These are phyloP conservation scores for Mugil cephalus DNA, from an alignment of 2,113 vertebrate genomes.

Conservation along the genomic window DNA sequence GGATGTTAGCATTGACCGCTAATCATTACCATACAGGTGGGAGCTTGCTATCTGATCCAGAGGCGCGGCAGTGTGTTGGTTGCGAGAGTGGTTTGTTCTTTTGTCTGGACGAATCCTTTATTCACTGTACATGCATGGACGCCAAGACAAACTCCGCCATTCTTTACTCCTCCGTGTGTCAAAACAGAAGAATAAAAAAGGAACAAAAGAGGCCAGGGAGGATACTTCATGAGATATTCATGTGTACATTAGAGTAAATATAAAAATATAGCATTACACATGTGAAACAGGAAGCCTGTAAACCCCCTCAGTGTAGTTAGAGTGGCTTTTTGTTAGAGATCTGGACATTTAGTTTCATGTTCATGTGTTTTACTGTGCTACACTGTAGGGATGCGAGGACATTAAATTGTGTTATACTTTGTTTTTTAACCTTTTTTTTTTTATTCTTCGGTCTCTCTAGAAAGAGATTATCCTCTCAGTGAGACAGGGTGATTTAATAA, in stretches of 20 bases:
- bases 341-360: no score
- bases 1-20: conserved; percentile 41
- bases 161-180: no score
- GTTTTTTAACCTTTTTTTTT: not conserved
- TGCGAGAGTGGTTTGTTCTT: not conserved
- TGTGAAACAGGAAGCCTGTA: no score
- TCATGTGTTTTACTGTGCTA: no score
- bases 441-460: not conserved
- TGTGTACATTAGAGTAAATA: no score
- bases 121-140: not conserved
- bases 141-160: not conserved
- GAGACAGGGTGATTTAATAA: conserved; percentile 30
- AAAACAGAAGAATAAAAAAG: not conserved
- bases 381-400: no score
- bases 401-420: no score
- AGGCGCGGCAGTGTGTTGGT: no score
- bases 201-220: not conserved
- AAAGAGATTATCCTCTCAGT: conserved; percentile 24
- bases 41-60: conserved; percentile 49
- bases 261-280: no score
- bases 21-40: conserved; percentile 32
- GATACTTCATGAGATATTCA: no score
- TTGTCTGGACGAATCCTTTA: conserved; percentile 19
- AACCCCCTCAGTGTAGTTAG: no score
- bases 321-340: no score